Percentiles rank a stretch among this genome's conserved stretches.
phyloP scores from a whole-genome alignment of 2,113 vertebrate species.

The Sarotherodon lohbergeri region DNA sequence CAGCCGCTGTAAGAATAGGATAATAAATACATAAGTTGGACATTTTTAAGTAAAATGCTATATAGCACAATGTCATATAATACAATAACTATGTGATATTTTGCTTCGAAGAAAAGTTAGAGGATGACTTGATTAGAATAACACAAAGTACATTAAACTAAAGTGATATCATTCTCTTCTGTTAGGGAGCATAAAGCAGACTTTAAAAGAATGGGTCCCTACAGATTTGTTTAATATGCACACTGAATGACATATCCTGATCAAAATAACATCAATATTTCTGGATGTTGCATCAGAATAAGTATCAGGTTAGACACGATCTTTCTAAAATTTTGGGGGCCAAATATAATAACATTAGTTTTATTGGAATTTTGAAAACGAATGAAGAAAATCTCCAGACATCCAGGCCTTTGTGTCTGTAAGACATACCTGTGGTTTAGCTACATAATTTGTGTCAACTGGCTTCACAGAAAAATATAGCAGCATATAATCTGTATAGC shows the following conservation, averaged over 20 bases:
- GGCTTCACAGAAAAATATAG: neutral
- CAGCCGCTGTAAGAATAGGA: constrained; percentile 78
- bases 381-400: neutral
- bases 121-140: neutral
- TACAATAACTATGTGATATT: neutral
- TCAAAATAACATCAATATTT: neutral
- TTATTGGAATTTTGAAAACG: neutral
- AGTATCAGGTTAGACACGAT: neutral
- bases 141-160: neutral
- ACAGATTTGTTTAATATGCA: neutral
- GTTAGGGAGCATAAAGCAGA: neutral
- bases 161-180: neutral
- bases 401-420: neutral
- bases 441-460: neutral
- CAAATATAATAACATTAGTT: neutral
- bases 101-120: neutral
- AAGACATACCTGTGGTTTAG: neutral
- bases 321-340: neutral
- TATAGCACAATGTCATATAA: neutral
- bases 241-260: neutral
- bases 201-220: neutral
- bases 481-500: neutral
- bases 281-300: neutral
- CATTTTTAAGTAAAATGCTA: neutral
- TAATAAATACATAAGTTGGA: neutral